Conservation (phyloP, 2,888 invertebrate species). For the Chloromyia formosa region DNA sequence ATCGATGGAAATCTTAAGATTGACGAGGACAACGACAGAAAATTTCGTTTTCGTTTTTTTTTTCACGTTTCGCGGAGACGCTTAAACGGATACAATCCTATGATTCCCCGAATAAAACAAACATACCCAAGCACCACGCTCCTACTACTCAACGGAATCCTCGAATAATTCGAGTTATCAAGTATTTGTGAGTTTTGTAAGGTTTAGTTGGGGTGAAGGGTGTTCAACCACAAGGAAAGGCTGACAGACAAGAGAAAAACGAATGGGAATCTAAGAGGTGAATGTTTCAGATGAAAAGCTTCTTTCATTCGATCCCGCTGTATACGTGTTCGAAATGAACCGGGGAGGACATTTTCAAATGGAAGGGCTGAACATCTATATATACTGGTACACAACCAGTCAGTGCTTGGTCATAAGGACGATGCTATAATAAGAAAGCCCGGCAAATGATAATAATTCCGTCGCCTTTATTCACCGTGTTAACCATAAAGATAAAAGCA, state of each 20-base stretch:
- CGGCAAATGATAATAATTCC: slow-evolving; percentile 35
- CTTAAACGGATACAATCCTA: slow-evolving; percentile 18
- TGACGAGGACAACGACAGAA: slow-evolving; percentile 7
- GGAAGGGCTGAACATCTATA: background rate
- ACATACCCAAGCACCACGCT: background rate
- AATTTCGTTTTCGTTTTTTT: slow-evolving; percentile 12
- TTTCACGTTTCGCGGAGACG: background rate
- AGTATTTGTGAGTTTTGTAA: background rate
- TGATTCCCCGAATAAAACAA: slow-evolving; percentile 20
- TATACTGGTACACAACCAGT: background rate
- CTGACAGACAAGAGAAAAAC: background rate
- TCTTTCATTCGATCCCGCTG: background rate
- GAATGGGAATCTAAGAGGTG: background rate
- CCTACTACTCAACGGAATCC: background rate
- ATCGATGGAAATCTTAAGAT: background rate
- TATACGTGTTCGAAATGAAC: background rate
- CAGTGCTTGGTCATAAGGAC: no score
- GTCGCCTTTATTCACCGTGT: background rate
- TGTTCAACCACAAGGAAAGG: background rate
- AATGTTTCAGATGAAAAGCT: slow-evolving; percentile 13
- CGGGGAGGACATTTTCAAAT: background rate
- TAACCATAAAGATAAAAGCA: slow-evolving; percentile 14
- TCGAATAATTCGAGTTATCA: slow-evolving; percentile 17
- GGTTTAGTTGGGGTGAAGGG: background rate
- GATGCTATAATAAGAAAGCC: background rate